These are phyloP conservation scores for Rhingia rostrata DNA, from an alignment of 2,888 invertebrate species.

Conservation along the genomic window DNA sequence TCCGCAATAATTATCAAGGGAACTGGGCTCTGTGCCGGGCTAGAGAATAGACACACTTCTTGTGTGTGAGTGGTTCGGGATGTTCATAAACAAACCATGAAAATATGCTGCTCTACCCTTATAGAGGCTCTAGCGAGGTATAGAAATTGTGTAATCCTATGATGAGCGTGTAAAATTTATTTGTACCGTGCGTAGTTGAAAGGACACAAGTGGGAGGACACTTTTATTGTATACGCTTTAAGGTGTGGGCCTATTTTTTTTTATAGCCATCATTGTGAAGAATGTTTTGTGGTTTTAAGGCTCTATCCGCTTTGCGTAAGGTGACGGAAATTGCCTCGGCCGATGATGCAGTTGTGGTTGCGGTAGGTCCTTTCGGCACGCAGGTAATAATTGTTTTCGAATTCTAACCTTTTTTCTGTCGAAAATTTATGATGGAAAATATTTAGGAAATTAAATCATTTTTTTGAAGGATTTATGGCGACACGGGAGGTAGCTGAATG, in stretches of 20 bases:
- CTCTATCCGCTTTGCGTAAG: slow-evolving; percentile 51
- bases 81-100: slow-evolving; percentile 52
- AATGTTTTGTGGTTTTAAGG: slow-evolving; percentile 61
- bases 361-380: slow-evolving; percentile 43
- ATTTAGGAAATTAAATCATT: slow-evolving; percentile 71
- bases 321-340: slow-evolving; percentile 38
- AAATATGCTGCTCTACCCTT: slow-evolving; percentile 10
- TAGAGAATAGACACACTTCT: no score
- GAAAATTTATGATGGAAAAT: slow-evolving; percentile 67
- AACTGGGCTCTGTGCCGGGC: no score
- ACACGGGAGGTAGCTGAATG: no score
- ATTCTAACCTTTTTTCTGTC: slow-evolving; percentile 8
- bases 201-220: slow-evolving; percentile 47
- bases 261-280: slow-evolving; percentile 36
- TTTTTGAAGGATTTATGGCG: slow-evolving; percentile 16
- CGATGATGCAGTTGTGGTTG: neutral
- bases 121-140: neutral
- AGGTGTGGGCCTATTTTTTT: slow-evolving; percentile 15
- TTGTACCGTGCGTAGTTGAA: slow-evolving; percentile 8
- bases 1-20: neutral
- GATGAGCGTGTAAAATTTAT: slow-evolving; percentile 72
- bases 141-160: slow-evolving; percentile 49
- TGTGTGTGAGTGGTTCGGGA: neutral
- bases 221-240: slow-evolving; percentile 29
- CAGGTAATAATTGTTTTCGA: slow-evolving; percentile 52